Percentiles rank a stretch among this genome's conserved stretches.
Evolutionary conservation across 2,797 vertebrate genomes (phyloP).

Genomic region (Schizothorax lantsangensis): DNA sequence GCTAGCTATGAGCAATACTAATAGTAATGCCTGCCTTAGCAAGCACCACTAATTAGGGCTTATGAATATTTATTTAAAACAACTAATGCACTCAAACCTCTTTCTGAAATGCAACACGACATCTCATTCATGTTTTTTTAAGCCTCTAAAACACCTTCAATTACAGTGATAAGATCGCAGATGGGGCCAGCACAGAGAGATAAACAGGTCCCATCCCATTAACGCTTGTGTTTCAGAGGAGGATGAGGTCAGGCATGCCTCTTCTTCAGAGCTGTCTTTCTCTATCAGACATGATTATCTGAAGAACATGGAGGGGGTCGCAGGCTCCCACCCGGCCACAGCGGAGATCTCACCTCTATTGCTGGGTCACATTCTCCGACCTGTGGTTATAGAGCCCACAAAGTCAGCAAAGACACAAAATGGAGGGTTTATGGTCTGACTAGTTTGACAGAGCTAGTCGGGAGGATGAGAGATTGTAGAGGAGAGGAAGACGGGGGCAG

Average conservation of each 20-base stretch:
- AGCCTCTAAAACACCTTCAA: constrained; percentile 56
- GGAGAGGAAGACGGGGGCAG: constrained; percentile 17
- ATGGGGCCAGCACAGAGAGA: constrained; percentile 12
- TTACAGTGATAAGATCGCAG: constrained; percentile 53
- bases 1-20: neutral
- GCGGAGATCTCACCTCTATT: constrained; percentile 1
- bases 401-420: constrained; percentile 18
- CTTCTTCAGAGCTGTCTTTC: constrained; percentile 5
- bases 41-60: constrained; percentile 19
- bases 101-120: constrained; percentile 28
- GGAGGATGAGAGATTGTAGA: constrained; percentile 21
- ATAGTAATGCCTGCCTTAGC: neutral
- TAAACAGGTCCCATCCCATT: constrained; percentile 51
- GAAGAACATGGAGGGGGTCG: neutral
- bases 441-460: neutral
- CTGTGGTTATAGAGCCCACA: constrained; percentile 27
- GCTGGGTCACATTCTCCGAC: neutral
- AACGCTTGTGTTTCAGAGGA: constrained; percentile 26
- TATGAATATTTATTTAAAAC: constrained; percentile 37
- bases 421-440: constrained; percentile 8
- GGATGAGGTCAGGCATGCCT: constrained; percentile 16
- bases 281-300: constrained; percentile 41
- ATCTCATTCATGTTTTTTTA: constrained; percentile 47
- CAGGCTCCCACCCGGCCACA: neutral
- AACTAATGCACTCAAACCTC: constrained; percentile 1